Percentiles rank a stretch among this genome's conserved stretches.
phyloP scores from a whole-genome alignment of 2,113 vertebrate genomes.

The Anthoscopus minutus region DNA sequence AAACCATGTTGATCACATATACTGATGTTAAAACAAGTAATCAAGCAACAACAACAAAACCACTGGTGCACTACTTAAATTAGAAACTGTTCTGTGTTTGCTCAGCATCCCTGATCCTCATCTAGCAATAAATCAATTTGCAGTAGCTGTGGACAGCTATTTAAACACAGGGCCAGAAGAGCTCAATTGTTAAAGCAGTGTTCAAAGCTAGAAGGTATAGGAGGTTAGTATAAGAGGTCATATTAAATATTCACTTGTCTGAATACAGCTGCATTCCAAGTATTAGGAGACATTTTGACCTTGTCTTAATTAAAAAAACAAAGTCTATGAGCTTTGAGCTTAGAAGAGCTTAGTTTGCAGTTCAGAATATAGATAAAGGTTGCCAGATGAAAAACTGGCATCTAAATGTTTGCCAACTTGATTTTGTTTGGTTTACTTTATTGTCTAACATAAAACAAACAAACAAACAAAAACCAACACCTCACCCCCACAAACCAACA shows the following conservation, averaged over 20 bases:
- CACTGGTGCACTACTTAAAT: constrained; percentile 22
- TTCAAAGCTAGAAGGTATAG: constrained; percentile 49
- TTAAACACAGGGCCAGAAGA: constrained; percentile 49
- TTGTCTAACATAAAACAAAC: background rate
- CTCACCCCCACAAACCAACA: background rate
- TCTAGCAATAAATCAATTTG: constrained; percentile 62
- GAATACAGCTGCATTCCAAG: constrained; percentile 34
- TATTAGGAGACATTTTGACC: constrained; percentile 21
- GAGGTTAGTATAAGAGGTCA: constrained; percentile 33
- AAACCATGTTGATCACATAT: background rate
- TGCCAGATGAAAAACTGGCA: constrained; percentile 21
- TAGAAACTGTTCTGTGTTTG: constrained; percentile 56
- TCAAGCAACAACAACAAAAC: constrained; percentile 28
- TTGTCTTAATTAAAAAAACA: constrained; percentile 48
- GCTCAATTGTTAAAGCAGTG: constrained; percentile 43
- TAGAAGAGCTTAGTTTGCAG: constrained; percentile 46
- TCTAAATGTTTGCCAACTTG: background rate
- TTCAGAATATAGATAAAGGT: background rate
- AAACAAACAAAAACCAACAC: background rate
- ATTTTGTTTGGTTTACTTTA: constrained; percentile 31
- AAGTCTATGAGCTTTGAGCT: background rate
- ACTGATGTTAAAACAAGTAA: background rate
- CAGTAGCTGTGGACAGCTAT: constrained; percentile 57
- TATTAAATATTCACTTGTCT: constrained; percentile 52
- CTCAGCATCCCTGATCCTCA: constrained; percentile 49